These are phyloP conservation scores for Coendou prehensilis DNA, from an alignment of 2,797 vertebrate genomes.

Conservation along the genomic window DNA sequence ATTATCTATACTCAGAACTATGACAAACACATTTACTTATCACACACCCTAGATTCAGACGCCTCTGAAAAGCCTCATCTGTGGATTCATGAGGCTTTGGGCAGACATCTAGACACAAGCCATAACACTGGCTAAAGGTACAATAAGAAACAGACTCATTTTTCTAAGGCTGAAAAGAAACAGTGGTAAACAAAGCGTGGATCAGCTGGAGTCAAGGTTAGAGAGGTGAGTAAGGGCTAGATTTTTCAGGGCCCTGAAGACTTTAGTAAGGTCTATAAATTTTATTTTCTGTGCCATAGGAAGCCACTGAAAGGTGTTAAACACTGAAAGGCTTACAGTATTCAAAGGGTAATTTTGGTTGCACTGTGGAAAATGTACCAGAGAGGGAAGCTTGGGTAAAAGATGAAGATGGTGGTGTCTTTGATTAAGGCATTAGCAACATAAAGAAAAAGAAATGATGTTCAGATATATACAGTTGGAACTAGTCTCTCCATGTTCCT, in stretches of 20 bases:
- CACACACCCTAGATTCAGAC: neutral
- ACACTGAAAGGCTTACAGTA: neutral
- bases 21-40: neutral
- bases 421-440: neutral
- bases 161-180: slow-evolving; percentile 58
- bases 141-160: neutral
- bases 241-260: neutral
- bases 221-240: neutral
- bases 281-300: slow-evolving; percentile 44
- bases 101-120: neutral
- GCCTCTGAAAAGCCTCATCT: neutral
- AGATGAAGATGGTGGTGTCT: neutral
- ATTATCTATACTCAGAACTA: neutral
- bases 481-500: neutral
- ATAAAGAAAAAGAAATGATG: neutral
- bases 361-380: neutral
- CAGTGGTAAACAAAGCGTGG: neutral
- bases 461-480: neutral
- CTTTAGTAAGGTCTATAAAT: neutral
- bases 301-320: slow-evolving; percentile 25
- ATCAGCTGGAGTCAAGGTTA: neutral
- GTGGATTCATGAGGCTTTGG: neutral
- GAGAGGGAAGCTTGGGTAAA: neutral
- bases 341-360: slow-evolving; percentile 5
- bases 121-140: neutral